phyloP scores from a whole-genome alignment of 2,113 vertebrate genomes.

The Neomonachus schauinslandi region DNA sequence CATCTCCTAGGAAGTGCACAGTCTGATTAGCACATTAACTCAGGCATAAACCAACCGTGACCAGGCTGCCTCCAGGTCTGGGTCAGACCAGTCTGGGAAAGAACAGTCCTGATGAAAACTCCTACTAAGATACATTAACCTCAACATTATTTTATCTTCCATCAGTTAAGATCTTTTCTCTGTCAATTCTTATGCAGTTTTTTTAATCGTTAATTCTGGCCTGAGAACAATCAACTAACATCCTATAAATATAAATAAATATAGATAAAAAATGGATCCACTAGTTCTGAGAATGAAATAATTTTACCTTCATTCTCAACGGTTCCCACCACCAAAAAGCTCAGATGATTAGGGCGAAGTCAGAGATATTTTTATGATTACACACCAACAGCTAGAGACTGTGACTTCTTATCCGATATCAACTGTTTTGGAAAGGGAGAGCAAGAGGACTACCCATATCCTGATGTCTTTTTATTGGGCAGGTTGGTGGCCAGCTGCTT shows the following conservation, averaged over 20 bases:
- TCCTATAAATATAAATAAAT: background rate
- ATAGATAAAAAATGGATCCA: background rate
- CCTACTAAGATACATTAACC: background rate
- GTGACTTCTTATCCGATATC: background rate
- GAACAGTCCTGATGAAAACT: slow-evolving; percentile 1
- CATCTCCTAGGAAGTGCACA: slow-evolving; percentile 11
- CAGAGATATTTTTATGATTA: background rate
- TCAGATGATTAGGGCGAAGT: background rate
- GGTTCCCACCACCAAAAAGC: background rate
- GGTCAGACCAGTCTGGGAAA: background rate
- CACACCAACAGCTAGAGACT: background rate
- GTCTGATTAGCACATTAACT: slow-evolving; percentile 69
- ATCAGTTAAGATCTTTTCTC: background rate
- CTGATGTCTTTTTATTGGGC: background rate
- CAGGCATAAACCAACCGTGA: slow-evolving; percentile 55
- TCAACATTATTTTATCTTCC: background rate
- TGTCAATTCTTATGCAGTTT: background rate
- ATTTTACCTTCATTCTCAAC: background rate
- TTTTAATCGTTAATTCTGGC: slow-evolving; percentile 2
- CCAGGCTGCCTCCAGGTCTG: background rate
- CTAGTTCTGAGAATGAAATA: slow-evolving; percentile 6
- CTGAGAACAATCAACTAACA: background rate
- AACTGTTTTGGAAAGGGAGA: background rate
- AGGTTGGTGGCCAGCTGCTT: background rate
- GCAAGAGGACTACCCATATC: background rate